Evolutionary conservation across 2,797 vertebrate genomes (phyloP).

Genomic region (Spinus olivaceus): DNA sequence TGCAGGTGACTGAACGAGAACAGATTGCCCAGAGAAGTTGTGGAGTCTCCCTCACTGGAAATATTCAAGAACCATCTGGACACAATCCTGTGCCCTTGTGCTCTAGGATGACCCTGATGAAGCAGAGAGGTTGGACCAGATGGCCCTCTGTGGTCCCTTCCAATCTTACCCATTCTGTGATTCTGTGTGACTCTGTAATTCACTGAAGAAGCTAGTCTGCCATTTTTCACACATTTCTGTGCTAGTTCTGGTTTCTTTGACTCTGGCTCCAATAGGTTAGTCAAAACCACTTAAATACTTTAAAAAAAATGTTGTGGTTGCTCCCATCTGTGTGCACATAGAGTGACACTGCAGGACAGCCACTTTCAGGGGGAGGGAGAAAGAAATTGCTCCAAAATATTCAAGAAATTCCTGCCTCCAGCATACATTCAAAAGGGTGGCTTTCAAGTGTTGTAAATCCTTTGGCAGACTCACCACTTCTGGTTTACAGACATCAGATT

Average conservation of each 20-base stretch:
- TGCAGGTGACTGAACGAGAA: neutral
- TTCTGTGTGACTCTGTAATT: neutral
- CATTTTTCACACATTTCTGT: neutral
- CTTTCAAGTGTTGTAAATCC: neutral
- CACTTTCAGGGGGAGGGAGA: neutral
- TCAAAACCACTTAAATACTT: neutral
- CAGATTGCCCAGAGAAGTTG: neutral
- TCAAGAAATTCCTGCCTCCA: neutral
- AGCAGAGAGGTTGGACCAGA: neutral
- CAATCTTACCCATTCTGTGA: neutral
- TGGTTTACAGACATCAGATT: neutral
- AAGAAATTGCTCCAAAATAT: neutral
- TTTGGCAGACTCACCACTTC: neutral
- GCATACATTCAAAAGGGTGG: neutral
- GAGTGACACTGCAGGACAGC: accelerated
- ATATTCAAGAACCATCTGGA: neutral
- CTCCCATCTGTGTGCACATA: neutral
- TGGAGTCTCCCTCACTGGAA: neutral
- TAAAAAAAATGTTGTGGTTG: neutral
- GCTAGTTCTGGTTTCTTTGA: neutral
- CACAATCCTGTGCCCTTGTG: neutral
- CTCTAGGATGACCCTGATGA: neutral
- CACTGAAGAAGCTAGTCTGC: neutral
- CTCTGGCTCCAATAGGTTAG: neutral
- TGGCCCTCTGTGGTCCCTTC: neutral